Percentiles rank a stretch among this genome's conserved stretches.
phyloP scores from a whole-genome alignment of 1,140 invertebrate genomes.

The Drosophila nigromelanica region DNA sequence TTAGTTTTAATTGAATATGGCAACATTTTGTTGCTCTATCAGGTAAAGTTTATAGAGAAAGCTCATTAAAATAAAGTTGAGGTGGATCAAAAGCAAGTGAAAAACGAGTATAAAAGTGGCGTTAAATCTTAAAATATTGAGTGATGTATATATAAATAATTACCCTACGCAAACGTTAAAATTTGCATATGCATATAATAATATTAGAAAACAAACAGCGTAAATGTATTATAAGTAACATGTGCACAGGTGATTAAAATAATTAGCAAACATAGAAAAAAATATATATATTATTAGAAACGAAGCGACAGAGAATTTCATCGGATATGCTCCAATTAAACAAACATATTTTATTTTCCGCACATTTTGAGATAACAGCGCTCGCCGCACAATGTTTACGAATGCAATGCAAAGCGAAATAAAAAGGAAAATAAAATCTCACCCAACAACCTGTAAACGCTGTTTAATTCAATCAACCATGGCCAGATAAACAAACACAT shows the following conservation, averaged over 20 bases:
- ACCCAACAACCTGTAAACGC: background rate
- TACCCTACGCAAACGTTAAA: background rate
- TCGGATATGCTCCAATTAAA: no score
- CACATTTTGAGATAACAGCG: background rate
- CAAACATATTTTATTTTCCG: no score
- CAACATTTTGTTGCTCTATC: slow-evolving; percentile 20
- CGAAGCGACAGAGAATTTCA: no score
- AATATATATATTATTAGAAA: no score
- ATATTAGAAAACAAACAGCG: no score
- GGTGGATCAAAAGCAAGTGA: background rate
- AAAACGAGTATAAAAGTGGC: slow-evolving; percentile 34
- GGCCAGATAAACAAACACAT: background rate
- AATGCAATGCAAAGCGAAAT: slow-evolving; percentile 4
- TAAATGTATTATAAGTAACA: no score
- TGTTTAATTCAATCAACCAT: slow-evolving; percentile 13
- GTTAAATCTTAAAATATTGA: background rate
- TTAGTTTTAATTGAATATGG: slow-evolving; percentile 65
- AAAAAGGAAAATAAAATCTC: background rate
- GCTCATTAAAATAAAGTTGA: slow-evolving; percentile 29
- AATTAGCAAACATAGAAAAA: no score
- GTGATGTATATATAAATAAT: background rate
- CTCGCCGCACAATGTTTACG: background rate
- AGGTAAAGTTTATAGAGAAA: slow-evolving; percentile 7
- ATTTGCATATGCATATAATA: no score
- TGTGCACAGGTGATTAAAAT: no score